Evolutionary conservation across 2,113 vertebrate genomes (phyloP).

Genomic region (Oreochromis tanganicae): DNA sequence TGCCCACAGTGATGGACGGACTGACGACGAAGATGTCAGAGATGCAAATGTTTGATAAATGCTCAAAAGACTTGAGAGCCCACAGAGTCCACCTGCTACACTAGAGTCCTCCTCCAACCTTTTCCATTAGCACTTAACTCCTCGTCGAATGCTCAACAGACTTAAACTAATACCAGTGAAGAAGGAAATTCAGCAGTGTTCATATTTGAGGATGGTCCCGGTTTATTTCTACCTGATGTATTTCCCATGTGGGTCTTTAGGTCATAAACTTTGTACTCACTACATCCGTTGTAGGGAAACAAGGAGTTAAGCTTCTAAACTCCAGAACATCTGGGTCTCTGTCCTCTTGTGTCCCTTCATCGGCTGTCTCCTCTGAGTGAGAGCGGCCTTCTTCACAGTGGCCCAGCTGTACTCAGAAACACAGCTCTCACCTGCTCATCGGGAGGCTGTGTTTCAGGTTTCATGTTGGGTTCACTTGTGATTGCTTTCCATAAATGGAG

Average conservation of each 20-base stretch:
- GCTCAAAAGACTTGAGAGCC: neutral
- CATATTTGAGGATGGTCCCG: neutral
- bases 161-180: neutral
- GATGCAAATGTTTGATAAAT: neutral
- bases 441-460: neutral
- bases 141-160: neutral
- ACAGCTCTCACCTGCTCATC: neutral
- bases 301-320: neutral
- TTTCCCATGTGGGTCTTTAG: neutral
- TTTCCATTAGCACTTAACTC: neutral
- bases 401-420: neutral
- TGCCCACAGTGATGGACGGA: conserved; percentile 31
- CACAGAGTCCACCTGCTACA: neutral
- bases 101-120: neutral
- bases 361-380: neutral
- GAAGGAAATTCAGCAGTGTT: neutral
- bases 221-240: neutral
- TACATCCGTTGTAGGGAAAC: neutral
- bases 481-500: neutral
- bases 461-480: neutral
- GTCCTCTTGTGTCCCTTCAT: neutral
- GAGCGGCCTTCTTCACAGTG: neutral
- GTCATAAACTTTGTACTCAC: neutral
- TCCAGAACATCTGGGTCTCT: neutral
- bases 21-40: conserved; percentile 23